A percentile compares a stretch with the other conserved stretches of the same genome.
phyloP scores from a whole-genome alignment of 2,888 invertebrate genomes.

The Busseola fusca region DNA sequence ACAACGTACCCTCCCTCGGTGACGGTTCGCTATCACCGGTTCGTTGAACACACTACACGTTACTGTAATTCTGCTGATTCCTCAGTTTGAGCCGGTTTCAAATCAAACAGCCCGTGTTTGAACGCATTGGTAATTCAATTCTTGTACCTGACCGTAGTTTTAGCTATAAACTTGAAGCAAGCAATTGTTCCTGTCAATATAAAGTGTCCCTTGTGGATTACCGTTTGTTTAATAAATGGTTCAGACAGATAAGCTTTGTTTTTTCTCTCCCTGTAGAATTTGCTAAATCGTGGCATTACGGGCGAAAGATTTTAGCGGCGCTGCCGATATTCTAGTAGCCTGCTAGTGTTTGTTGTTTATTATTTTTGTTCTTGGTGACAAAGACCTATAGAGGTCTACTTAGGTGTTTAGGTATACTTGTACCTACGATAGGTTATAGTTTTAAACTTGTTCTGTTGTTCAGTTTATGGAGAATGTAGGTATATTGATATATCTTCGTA shows the following conservation, averaged over 20 bases:
- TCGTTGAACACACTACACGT: slow-evolving; percentile 59
- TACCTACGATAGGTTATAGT: too few relatives aligned
- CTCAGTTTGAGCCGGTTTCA: slow-evolving; percentile 39
- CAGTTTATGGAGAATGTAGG: too few relatives aligned
- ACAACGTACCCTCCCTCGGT: slow-evolving; percentile 23
- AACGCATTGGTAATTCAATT: slow-evolving; percentile 54
- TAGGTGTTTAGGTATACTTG: too few relatives aligned
- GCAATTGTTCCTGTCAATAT: slow-evolving; percentile 16
- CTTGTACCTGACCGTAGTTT: slow-evolving; percentile 35
- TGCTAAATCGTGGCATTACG: background rate
- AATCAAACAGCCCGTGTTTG: slow-evolving; percentile 55
- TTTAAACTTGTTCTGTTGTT: too few relatives aligned
- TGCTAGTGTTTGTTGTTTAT: background rate
- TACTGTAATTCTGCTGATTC: slow-evolving; percentile 43
- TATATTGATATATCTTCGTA: background rate
- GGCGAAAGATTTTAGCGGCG: background rate
- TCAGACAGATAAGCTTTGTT: background rate
- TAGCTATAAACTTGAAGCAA: slow-evolving; percentile 9
- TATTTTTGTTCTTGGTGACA: background rate
- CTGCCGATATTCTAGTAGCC: too few relatives aligned
- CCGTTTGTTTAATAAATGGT: slow-evolving; percentile 7
- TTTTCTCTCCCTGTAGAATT: background rate
- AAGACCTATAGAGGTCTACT: background rate
- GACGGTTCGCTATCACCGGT: slow-evolving; percentile 37
- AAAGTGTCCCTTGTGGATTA: slow-evolving; percentile 7